These are phyloP conservation scores for Pseudochromis fuscus DNA, from an alignment of 2,797 vertebrate genomes.

Conservation along the genomic window DNA sequence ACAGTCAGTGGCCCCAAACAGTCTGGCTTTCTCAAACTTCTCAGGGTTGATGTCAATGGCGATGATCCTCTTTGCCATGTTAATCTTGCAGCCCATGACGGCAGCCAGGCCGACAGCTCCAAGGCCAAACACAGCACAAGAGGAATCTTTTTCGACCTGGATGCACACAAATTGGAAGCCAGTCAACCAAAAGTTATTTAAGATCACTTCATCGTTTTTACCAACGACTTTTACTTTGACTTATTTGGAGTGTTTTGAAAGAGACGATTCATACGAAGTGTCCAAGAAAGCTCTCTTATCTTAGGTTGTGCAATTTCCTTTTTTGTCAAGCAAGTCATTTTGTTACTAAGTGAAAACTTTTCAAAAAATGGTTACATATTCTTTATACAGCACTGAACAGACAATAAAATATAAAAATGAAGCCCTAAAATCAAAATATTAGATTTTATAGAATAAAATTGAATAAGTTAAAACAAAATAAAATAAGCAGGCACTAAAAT, in stretches of 20 bases:
- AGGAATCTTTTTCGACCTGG: conserved; percentile 88
- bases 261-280: background rate
- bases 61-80: conserved; percentile 87
- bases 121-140: conserved; percentile 81
- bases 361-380: no score
- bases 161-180: background rate
- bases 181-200: background rate
- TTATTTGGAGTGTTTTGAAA: background rate
- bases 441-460: no score
- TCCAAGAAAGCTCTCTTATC: background rate
- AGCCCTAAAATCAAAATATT: no score
- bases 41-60: conserved; percentile 85
- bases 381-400: no score
- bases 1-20: conserved; percentile 88
- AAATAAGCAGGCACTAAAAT: no score
- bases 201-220: background rate
- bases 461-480: no score
- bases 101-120: conserved; percentile 90
- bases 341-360: background rate
- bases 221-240: background rate
- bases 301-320: background rate
- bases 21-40: conserved; percentile 87
- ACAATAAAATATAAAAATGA: no score
- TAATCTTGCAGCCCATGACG: conserved; percentile 87
- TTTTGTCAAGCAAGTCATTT: background rate